Conservation (phyloP, 2,113 vertebrate species). For the Sus scrofa region T2T-Sscrofa CM000824.6:79952501-79953000, state of each 20-base stretch:
- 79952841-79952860: background rate
- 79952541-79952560: background rate
- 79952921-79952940: background rate
- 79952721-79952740: background rate
- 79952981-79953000: background rate
- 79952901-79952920: background rate
- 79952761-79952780: background rate
- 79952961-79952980: background rate
- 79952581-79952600: background rate
- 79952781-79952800: background rate
- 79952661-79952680: background rate
- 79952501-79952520: background rate
- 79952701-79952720: background rate
- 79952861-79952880: background rate
- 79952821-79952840: background rate
- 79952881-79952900: accelerated
- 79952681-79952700: background rate
- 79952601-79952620: too few relatives aligned
- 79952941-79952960: background rate
- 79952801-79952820: background rate
- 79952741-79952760: background rate
- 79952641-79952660: background rate
- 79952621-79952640: too few relatives aligned
- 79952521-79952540: background rate
- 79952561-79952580: background rate